Conservation (phyloP, 1,140 invertebrate species). For the Manduca sexta region DNA sequence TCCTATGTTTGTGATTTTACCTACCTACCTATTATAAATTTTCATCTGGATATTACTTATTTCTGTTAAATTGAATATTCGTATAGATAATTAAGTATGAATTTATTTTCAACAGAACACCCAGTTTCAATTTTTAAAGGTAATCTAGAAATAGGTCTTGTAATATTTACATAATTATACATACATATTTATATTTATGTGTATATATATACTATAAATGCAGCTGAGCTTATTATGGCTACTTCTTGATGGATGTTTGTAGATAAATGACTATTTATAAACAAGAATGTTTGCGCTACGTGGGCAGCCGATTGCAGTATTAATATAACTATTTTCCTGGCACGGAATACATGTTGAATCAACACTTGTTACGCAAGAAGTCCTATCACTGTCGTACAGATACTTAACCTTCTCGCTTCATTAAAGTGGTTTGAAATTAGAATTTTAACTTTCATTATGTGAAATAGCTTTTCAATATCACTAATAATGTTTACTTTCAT, state of each 20-base stretch:
- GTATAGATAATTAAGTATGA: slow-evolving; percentile 23
- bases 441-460: slow-evolving; percentile 17
- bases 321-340: slow-evolving; percentile 44
- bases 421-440: slow-evolving; percentile 20
- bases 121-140: slow-evolving; percentile 68
- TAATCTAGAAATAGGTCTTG: slow-evolving; percentile 46
- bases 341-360: slow-evolving; percentile 26
- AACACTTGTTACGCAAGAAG: slow-evolving; percentile 20
- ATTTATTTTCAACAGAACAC: slow-evolving; percentile 66
- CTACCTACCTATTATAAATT: no score
- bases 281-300: slow-evolving; percentile 40
- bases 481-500: slow-evolving; percentile 60
- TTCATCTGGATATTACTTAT: no score
- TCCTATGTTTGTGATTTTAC: no score
- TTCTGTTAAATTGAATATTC: no score
- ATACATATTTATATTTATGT: neutral
- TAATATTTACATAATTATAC: slow-evolving; percentile 9
- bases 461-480: slow-evolving; percentile 36
- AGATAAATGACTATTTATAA: slow-evolving; percentile 27
- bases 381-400: slow-evolving; percentile 16
- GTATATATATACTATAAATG: slow-evolving; percentile 15
- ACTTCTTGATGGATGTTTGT: slow-evolving; percentile 32
- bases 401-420: slow-evolving; percentile 34
- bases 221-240: slow-evolving; percentile 48
- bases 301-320: slow-evolving; percentile 29